These are phyloP conservation scores for Aselliscus stoliczkanus DNA, from an alignment of 2,797 vertebrate genomes.

Conservation along the genomic window DNA sequence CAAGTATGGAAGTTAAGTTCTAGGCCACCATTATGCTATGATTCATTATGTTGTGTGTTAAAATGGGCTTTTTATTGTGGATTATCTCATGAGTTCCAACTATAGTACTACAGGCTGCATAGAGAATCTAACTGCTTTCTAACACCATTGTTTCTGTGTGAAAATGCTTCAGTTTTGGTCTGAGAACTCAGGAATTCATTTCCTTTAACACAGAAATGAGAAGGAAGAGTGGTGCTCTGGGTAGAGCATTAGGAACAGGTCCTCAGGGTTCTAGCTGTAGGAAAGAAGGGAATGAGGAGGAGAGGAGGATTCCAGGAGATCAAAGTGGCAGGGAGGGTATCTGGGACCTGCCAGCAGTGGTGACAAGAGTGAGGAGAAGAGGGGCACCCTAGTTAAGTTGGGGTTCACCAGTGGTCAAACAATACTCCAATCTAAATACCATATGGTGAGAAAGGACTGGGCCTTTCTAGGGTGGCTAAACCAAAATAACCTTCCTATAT, in stretches of 20 bases:
- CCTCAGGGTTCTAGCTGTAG: neutral
- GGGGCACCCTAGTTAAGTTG: neutral
- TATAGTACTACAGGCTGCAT: neutral
- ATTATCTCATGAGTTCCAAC: neutral
- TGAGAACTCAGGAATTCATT: neutral
- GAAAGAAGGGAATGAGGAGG: neutral
- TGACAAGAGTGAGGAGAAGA: neutral
- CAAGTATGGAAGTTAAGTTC: neutral
- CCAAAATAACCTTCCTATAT: neutral
- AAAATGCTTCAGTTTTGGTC: neutral
- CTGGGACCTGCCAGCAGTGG: neutral
- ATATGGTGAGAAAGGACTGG: accelerated
- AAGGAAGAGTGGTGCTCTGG: neutral
- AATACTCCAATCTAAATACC: neutral
- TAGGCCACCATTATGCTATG: neutral
- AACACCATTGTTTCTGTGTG: neutral
- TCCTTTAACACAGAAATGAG: neutral
- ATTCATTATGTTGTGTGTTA: neutral
- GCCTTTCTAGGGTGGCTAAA: neutral
- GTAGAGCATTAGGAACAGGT: neutral
- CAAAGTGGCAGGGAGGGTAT: neutral
- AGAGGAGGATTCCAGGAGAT: neutral
- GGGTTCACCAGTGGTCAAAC: neutral
- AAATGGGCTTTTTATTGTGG: neutral
- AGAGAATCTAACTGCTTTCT: neutral